phyloP scores from a whole-genome alignment of 2,113 vertebrate species.

The Corynorhinus townsendii region DNA sequence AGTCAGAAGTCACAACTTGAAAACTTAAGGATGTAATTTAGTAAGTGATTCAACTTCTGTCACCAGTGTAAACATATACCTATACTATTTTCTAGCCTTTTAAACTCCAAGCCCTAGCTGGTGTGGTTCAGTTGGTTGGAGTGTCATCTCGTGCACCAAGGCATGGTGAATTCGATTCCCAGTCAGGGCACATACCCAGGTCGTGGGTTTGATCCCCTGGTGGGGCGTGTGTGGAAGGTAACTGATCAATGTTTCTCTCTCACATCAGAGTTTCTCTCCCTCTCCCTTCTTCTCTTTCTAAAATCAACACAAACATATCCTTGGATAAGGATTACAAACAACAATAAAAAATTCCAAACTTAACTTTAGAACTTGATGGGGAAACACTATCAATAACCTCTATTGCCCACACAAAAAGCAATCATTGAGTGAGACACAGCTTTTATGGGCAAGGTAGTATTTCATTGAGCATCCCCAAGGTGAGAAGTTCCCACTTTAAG shows the following conservation, averaged over 20 bases:
- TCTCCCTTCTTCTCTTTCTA: not conserved
- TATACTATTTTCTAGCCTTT: not conserved
- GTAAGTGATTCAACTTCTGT: not conserved
- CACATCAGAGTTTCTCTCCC: not conserved
- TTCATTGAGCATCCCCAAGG: not conserved
- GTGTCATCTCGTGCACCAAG: not conserved
- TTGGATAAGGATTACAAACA: not conserved
- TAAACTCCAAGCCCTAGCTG: not conserved
- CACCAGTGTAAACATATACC: not conserved
- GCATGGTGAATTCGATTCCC: not conserved
- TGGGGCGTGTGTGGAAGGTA: not conserved
- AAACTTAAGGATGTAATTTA: not conserved
- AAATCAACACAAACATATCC: not conserved
- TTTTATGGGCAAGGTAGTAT: not conserved
- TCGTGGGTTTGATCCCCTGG: not conserved
- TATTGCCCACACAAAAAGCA: not conserved
- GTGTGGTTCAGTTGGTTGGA: not conserved
- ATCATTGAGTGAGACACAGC: not conserved
- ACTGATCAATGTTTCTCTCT: not conserved
- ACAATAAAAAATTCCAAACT: not conserved
- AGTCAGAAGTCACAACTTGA: not conserved
- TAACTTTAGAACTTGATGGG: not conserved
- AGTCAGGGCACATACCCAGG: not conserved
- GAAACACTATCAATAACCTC: not conserved
- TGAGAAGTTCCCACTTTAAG: not conserved